A percentile compares a stretch with the other conserved stretches of the same genome.
These are phyloP conservation scores for Anthonomus grandis DNA, from an alignment of 1,140 invertebrate genomes.

Conservation along the genomic window DNA sequence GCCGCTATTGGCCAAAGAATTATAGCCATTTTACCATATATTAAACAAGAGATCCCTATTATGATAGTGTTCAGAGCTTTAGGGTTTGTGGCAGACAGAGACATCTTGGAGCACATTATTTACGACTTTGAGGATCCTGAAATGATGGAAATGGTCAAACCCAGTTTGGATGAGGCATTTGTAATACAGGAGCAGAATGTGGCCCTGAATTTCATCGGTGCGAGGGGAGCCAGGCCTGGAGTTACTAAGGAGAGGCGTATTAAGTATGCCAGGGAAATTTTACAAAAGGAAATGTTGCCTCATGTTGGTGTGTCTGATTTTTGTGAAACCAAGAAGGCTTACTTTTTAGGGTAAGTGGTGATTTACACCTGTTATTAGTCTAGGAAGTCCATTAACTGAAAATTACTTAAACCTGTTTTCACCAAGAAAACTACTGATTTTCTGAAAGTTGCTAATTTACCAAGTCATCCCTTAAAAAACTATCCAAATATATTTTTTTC, in stretches of 20 bases:
- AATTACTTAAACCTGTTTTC: no score
- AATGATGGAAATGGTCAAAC: conserved; percentile 99
- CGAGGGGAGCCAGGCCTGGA: conserved; percentile 92
- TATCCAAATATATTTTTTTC: no score
- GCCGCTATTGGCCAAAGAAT: conserved; percentile 97
- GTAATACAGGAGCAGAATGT: conserved; percentile 99
- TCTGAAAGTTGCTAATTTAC: no score
- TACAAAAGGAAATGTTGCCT: conserved; percentile 99
- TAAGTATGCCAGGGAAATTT: conserved; percentile 97
- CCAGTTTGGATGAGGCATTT: conserved; percentile 97
- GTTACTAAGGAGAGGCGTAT: conserved; percentile 98
- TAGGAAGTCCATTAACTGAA: no score
- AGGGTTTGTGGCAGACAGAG: conserved; percentile 97
- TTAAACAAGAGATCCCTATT: conserved; percentile 98
- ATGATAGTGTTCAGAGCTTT: conserved; percentile 98
- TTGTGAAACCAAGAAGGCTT: conserved; percentile 99
- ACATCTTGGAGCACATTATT: conserved; percentile 98
- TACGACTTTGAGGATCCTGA: conserved; percentile 99
- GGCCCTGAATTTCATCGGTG: conserved; percentile 96
- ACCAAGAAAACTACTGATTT: no score
- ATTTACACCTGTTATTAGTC: conserved; percentile 1
- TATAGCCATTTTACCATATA: conserved; percentile 96
- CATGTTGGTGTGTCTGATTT: conserved; percentile 98
- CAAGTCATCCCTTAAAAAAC: no score
- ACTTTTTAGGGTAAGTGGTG: conserved; percentile 76